A percentile compares a stretch with the other conserved stretches of the same genome.
Conservation (phyloP, 1,140 invertebrate genomes). For the Euwallacea similis region DNA sequence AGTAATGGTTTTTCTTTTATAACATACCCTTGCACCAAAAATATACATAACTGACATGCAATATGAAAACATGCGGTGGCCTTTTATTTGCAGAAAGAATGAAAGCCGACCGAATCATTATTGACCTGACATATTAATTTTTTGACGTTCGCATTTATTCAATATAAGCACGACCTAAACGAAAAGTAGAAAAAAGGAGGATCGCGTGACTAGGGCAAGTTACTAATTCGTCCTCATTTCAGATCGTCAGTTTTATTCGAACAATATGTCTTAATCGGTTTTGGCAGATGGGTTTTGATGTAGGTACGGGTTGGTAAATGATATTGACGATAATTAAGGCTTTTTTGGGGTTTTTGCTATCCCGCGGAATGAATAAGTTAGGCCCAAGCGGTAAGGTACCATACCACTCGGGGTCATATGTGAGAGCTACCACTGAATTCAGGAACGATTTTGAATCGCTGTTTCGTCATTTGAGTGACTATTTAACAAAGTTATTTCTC, state of each 20-base stretch:
- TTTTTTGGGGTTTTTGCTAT: neutral
- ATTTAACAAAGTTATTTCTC: too few relatives aligned
- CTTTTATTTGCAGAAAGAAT: slow-evolving; percentile 26
- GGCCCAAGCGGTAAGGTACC: too few relatives aligned
- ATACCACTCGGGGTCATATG: too few relatives aligned
- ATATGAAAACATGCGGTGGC: neutral
- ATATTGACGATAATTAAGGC: slow-evolving; percentile 2
- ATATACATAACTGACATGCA: neutral
- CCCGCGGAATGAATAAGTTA: too few relatives aligned
- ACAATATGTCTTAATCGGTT: slow-evolving; percentile 41
- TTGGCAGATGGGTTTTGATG: slow-evolving; percentile 1
- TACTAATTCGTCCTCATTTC: slow-evolving; percentile 40
- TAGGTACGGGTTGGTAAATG: slow-evolving; percentile 1
- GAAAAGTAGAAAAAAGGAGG: slow-evolving; percentile 26
- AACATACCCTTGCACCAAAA: neutral
- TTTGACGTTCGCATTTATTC: slow-evolving; percentile 39
- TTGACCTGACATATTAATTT: slow-evolving; percentile 39
- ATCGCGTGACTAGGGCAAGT: slow-evolving; percentile 39
- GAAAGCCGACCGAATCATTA: slow-evolving; percentile 30
- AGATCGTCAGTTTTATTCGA: slow-evolving; percentile 39
- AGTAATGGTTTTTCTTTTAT: too few relatives aligned
- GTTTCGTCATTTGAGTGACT: too few relatives aligned
- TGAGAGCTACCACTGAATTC: too few relatives aligned
- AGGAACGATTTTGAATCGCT: too few relatives aligned
- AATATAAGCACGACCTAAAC: slow-evolving; percentile 35